phyloP scores from a whole-genome alignment of 2,888 invertebrate genomes.

The Nephrocerus scutellatus region DNA sequence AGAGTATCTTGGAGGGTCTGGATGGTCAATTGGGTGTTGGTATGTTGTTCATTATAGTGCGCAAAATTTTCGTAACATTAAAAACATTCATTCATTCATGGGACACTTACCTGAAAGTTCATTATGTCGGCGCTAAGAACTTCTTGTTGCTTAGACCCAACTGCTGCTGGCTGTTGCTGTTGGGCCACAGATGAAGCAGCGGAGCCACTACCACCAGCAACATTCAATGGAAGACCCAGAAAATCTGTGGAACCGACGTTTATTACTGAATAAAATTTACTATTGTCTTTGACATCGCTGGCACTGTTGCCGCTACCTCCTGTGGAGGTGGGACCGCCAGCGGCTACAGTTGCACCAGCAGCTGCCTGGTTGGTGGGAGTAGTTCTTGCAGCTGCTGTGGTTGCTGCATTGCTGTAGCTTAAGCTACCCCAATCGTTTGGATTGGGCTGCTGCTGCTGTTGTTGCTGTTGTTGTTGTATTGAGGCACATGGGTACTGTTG shows the following conservation, averaged over 20 bases:
- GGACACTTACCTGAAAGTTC: slow-evolving; percentile 39
- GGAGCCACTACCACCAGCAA: slow-evolving; percentile 25
- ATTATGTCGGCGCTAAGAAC: slow-evolving; percentile 37
- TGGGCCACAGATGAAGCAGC: slow-evolving; percentile 20
- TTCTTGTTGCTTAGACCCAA: slow-evolving; percentile 33
- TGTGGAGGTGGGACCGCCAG: slow-evolving; percentile 11
- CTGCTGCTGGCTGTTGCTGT: slow-evolving; percentile 21
- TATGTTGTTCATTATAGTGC: too few relatives aligned
- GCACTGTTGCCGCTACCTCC: slow-evolving; percentile 14
- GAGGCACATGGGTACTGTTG: slow-evolving; percentile 29
- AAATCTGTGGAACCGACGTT: slow-evolving; percentile 42
- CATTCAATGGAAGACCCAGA: slow-evolving; percentile 45
- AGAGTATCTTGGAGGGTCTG: too few relatives aligned
- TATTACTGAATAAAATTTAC: slow-evolving; percentile 43
- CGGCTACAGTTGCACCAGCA: slow-evolving; percentile 19
- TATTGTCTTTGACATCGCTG: slow-evolving; percentile 38
- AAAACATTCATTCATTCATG: neutral
- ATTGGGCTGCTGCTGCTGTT: slow-evolving; percentile 21
- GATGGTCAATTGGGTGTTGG: too few relatives aligned
- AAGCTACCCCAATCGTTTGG: slow-evolving; percentile 32
- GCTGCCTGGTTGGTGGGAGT: slow-evolving; percentile 24
- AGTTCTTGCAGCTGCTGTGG: slow-evolving; percentile 25
- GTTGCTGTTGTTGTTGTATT: slow-evolving; percentile 21
- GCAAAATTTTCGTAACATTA: too few relatives aligned
- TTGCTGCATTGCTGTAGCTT: slow-evolving; percentile 25